Base-by-base conservation (phyloP, 2,888 invertebrate genomes). In the Leptinotarsa tumamoca region DNA sequence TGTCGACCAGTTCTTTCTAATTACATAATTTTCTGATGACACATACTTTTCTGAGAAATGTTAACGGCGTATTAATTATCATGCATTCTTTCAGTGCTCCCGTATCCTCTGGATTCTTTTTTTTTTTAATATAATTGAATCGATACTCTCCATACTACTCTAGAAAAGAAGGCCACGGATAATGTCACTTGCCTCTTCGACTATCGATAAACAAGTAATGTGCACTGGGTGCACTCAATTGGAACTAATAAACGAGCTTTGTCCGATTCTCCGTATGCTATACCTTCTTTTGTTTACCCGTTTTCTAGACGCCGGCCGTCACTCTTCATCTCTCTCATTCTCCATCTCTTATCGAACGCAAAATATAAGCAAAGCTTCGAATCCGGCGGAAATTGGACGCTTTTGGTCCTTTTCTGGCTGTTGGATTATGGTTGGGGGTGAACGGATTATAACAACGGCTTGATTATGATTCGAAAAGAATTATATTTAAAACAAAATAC, bases 211-310 rank as follows among this genome's bases (percentile, higher is more conserved):
- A 71, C 74, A 71, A 71, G 71, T 71, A 71, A 51, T 51, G 67
- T 71, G 68, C 68, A 71, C 71, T 21, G 71, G n/a, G 61, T 68
- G 71, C 74, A 75, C 23, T 33, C 68, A 51, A 67, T 61, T 33
- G 74, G 58, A 75, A 71, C 67, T 68, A 71, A 71, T 75, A 67
- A 73, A 73, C 73, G 73, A 51, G 73, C 73, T 73, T 33, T 68
- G 68, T 72, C 27, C 58, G 33, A 63, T 63, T 63, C 51, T 73
- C 50, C 49, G 61, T 63, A 54, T 50, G 17, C 43, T 50, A 63
- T 71, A 67, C 58, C 33, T 70, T 71, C 71, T 58, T 74, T 74
- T 74, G 61, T 67, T 50, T 51, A 52, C 43, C n/a, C 27, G 63
- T 50, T 33, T 68, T 43, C 73, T 21, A 73, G 73, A n/a, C 68